phyloP scores from a whole-genome alignment of 2,113 vertebrate species.

The Nannobrachium achirus region DNA sequence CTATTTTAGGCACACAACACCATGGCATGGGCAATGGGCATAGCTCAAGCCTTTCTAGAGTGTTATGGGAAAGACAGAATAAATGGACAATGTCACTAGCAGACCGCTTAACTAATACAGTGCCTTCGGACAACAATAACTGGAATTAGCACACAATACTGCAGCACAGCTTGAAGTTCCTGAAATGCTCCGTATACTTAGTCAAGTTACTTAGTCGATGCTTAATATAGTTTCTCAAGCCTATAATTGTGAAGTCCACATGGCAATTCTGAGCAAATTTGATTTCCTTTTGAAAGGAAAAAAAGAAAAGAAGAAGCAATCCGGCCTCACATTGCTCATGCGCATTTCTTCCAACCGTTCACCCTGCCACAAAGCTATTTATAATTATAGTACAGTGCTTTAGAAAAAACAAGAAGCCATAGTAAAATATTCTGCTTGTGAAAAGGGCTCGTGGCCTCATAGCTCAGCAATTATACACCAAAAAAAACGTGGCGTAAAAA shows the following conservation, averaged over 20 bases:
- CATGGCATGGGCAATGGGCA: no score
- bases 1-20: no score
- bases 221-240: not conserved
- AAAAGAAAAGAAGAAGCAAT: slow-evolving; percentile 52
- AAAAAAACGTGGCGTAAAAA: slow-evolving; percentile 37
- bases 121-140: slow-evolving; percentile 18
- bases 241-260: slow-evolving; percentile 47
- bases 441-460: slow-evolving; percentile 32
- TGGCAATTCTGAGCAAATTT: slow-evolving; percentile 59
- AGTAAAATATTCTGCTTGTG: slow-evolving; percentile 71
- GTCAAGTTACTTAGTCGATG: slow-evolving; percentile 2
- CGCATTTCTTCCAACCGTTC: slow-evolving; percentile 60
- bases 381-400: slow-evolving; percentile 80
- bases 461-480: slow-evolving; percentile 40
- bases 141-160: slow-evolving; percentile 32
- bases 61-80: no score
- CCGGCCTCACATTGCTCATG: slow-evolving; percentile 66
- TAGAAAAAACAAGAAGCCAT: no score
- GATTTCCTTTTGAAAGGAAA: slow-evolving; percentile 30
- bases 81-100: no score
- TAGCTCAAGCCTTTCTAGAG: no score
- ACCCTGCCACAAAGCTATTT: slow-evolving; percentile 67
- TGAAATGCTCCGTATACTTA: slow-evolving; percentile 35
- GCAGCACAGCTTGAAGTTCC: slow-evolving; percentile 35
- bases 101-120: slow-evolving; percentile 24